Percentiles rank a stretch among this genome's conserved stretches.
phyloP scores from a whole-genome alignment of 2,888 invertebrate genomes.

The Cryptocheilus praepositus region DNA sequence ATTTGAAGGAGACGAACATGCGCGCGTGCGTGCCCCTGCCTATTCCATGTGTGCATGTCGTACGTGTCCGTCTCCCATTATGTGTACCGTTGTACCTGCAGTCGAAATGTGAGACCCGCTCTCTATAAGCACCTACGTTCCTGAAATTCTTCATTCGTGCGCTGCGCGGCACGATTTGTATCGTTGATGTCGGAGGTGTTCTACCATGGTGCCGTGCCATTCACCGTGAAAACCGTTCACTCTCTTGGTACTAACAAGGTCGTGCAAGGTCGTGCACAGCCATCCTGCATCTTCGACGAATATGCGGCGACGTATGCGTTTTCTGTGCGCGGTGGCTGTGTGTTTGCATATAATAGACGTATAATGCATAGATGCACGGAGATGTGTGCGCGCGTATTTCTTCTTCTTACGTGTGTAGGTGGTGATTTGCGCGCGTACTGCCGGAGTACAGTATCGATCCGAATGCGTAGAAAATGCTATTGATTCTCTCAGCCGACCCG shows the following conservation, averaged over 20 bases:
- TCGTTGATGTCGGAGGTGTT: slow-evolving; percentile 13
- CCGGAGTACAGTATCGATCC: slow-evolving; percentile 62
- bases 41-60: too few species aligned
- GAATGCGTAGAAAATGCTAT: slow-evolving; percentile 67
- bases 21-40: too few species aligned
- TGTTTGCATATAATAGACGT: neutral
- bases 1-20: too few species aligned
- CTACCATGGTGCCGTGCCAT: slow-evolving; percentile 55
- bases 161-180: slow-evolving; percentile 25
- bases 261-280: slow-evolving; percentile 55
- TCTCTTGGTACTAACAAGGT: slow-evolving; percentile 58
- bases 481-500: slow-evolving; percentile 59
- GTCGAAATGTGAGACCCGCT: too few species aligned
- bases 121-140: too few species aligned
- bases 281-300: slow-evolving; percentile 46
- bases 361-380: neutral
- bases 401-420: neutral
- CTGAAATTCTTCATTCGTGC: too few species aligned
- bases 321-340: slow-evolving; percentile 14
- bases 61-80: too few species aligned
- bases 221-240: slow-evolving; percentile 62
- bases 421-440: slow-evolving; percentile 53
- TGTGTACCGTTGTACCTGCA: too few species aligned
- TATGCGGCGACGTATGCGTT: slow-evolving; percentile 7
- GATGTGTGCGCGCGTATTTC: neutral